phyloP scores from a whole-genome alignment of 1,140 invertebrate genomes.

The Holotrichia oblita region DNA sequence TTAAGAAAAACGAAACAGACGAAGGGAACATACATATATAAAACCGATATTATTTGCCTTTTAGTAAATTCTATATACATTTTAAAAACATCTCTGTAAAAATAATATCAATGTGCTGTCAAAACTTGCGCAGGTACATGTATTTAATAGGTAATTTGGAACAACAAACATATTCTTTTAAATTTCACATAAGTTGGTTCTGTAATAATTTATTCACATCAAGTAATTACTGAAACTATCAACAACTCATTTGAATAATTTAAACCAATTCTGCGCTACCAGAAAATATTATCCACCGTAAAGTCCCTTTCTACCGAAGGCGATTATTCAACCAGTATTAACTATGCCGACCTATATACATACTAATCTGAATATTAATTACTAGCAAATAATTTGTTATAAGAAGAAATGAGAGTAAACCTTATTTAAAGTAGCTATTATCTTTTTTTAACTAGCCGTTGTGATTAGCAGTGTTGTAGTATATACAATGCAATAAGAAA shows the following conservation, averaged over 20 bases:
- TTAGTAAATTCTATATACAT: too few relatives aligned
- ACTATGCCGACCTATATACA: conserved; percentile 12
- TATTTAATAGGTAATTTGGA: too few relatives aligned
- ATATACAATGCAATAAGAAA: conserved; percentile 27
- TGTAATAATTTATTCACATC: neutral
- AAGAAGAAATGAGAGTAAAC: neutral
- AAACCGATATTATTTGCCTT: too few relatives aligned
- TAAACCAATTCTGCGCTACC: neutral
- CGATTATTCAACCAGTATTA: neutral
- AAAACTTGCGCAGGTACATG: too few relatives aligned
- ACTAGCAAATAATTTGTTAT: neutral
- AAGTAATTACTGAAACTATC: neutral
- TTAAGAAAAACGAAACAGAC: too few relatives aligned
- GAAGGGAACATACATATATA: too few relatives aligned
- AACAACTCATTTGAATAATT: conserved; percentile 1
- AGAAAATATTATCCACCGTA: neutral
- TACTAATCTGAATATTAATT: conserved; percentile 8
- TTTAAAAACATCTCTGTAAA: too few relatives aligned
- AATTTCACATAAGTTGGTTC: too few relatives aligned
- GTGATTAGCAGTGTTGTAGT: neutral
- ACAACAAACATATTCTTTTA: too few relatives aligned
- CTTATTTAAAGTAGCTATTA: neutral
- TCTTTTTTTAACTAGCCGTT: neutral
- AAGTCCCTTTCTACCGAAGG: conserved; percentile 9
- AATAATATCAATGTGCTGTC: too few relatives aligned